These are phyloP conservation scores for Hermetia illucens DNA, from an alignment of 1,140 invertebrate species.

Conservation along the genomic window DNA sequence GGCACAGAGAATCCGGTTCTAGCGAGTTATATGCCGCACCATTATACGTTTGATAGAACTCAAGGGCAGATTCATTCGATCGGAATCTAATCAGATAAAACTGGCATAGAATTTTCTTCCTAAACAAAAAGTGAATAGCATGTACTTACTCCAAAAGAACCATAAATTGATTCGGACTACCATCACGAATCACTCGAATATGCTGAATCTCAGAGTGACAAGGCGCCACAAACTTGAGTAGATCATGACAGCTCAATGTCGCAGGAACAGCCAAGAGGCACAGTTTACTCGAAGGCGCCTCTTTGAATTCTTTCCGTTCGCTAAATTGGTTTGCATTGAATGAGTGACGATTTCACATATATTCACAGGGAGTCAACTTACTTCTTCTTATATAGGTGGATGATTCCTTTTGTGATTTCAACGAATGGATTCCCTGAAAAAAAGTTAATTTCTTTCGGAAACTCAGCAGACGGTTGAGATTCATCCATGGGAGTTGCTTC, in stretches of 20 bases:
- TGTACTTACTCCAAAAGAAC: conserved; percentile 64
- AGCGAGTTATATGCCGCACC: conserved; percentile 84
- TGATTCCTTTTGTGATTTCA: conserved; percentile 89
- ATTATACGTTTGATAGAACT: conserved; percentile 90
- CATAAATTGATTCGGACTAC: conserved; percentile 93
- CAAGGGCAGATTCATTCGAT: conserved; percentile 60
- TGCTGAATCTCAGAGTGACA: conserved; percentile 80
- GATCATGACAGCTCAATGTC: conserved; percentile 82
- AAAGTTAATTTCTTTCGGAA: conserved; percentile 59
- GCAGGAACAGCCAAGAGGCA: conserved; percentile 88
- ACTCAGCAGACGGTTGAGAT: conserved; percentile 20
- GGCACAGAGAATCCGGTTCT: conserved; percentile 79
- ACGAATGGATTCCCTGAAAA: conserved; percentile 94
- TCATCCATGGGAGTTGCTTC: conserved; percentile 31
- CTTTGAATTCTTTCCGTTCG: conserved; percentile 44
- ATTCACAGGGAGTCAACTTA: conserved; percentile 27
- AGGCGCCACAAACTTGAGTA: conserved; percentile 88
- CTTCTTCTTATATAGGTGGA: conserved; percentile 96
- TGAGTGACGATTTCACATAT: background rate
- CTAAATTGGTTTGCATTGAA: conserved; percentile 23
- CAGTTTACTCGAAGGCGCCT: conserved; percentile 64
- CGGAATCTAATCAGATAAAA: conserved; percentile 41
- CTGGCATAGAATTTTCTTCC: background rate
- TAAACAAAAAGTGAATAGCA: background rate
- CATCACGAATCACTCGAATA: conserved; percentile 79